Evolutionary conservation across 2,113 vertebrate species (phyloP), one percentile per base, ranked within the genome.

Genomic region (Rhea americana): DNA sequence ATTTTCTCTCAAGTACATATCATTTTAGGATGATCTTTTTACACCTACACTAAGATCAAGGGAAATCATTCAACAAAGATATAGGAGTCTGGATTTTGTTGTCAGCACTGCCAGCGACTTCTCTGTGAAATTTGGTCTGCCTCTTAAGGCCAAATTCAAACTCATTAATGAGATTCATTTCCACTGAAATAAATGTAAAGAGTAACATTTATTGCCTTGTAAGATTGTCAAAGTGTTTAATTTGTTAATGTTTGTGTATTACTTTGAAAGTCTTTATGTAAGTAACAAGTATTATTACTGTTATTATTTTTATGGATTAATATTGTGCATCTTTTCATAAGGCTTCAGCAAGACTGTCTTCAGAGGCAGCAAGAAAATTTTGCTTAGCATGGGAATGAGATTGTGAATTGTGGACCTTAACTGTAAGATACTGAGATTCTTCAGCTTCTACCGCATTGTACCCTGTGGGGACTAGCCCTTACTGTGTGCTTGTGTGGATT

Each of bases 191-290:
- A 85, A 70, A 70, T 22, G 17, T 6, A 59, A 47, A 25, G 0
- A 3, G 7, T 28, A 77, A 43, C 2, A 13, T 45, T 62, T 39
- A 37, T 32, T 53, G 12, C 28, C 62, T 67, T 80, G 9, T 17
- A 47, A 85, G 78, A 21, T 7, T 3, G 8, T 4, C 2, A 1
- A 53, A 65, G 26, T 32, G 12, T 75, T 56, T 55, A 21, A 50
- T 73, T 35, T 56, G 21, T 55, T 67, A 61, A 47, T 0, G 0
- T 14, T 39, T 58, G 7, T 13, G 22, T 8, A 3, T 39, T 24
- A 11, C 0, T 1, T 55, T 43, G 16, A 35, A 80, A 30, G 22
- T 21, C 22, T 11, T 65, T 5, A 3, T 16, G 7, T 24, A 37
- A 39, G 7, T 30, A 62, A 25, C 4, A 48, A 7, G 5, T 11